phyloP scores from a whole-genome alignment of 2,888 invertebrate species.

The Smittia aterrima region DNA sequence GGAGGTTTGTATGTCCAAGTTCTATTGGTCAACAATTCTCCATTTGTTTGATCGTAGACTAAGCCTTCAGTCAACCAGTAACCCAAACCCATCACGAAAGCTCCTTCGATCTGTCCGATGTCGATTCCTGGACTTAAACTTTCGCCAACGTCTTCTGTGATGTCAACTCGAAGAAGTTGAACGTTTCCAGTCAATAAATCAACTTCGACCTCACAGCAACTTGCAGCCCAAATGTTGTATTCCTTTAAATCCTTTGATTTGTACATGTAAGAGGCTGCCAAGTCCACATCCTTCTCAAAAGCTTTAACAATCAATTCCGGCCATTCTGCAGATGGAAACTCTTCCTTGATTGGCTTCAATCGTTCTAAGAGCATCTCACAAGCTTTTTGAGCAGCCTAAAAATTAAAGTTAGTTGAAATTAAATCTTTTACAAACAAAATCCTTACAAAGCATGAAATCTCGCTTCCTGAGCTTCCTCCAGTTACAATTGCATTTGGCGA shows the following conservation, averaged over 20 bases:
- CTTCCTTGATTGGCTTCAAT: conserved; percentile 60
- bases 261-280: conserved; percentile 63
- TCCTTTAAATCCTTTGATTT: conserved; percentile 56
- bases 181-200: conserved; percentile 78
- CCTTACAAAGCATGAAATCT: conserved; percentile 58
- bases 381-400: conserved; percentile 58
- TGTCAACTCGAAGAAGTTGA: conserved; percentile 64
- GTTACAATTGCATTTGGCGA: conserved; percentile 67
- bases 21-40: conserved; percentile 63
- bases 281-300: conserved; percentile 56
- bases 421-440: too few relatives aligned
- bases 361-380: conserved; percentile 63
- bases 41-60: conserved; percentile 58
- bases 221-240: conserved; percentile 65
- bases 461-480: conserved; percentile 72
- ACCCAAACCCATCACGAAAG: conserved; percentile 70
- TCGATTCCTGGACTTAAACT: conserved; percentile 72
- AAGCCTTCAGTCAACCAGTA: conserved; percentile 69
- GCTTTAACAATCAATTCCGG: conserved; percentile 59
- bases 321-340: conserved; percentile 59
- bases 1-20: conserved; percentile 76
- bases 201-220: conserved; percentile 69
- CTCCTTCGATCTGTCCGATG: conserved; percentile 73
- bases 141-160: conserved; percentile 71
- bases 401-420: background rate